A percentile compares a stretch with the other conserved stretches of the same genome.
Conservation (phyloP, 1,140 invertebrate genomes). For the Nasonia giraulti region DNA sequence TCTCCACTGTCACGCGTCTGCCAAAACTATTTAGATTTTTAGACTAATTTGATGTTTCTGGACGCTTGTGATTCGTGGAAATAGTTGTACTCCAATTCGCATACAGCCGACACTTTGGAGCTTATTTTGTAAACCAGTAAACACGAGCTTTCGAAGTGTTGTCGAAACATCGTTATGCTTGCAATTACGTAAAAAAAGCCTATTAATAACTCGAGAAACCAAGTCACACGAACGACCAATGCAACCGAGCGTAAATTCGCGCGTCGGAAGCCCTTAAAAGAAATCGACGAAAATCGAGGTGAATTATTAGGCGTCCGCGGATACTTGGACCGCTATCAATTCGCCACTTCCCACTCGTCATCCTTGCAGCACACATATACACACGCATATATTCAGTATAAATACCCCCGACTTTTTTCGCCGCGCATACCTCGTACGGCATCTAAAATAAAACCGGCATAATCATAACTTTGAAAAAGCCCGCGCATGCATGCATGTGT, state of each 20-base stretch:
- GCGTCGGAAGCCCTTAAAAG: too few species aligned
- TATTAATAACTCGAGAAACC: too few species aligned
- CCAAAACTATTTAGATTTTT: conserved; percentile 1
- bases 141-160: too few species aligned
- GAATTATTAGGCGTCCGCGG: not conserved
- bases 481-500: not conserved
- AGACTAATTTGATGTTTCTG: not conserved
- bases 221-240: too few species aligned
- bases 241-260: too few species aligned
- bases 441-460: not conserved
- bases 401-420: too few species aligned
- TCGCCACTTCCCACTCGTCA: not conserved
- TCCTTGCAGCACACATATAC: not conserved
- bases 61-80: not conserved
- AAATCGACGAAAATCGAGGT: too few species aligned
- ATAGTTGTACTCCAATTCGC: not conserved
- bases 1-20: not conserved
- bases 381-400: not conserved
- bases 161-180: too few species aligned
- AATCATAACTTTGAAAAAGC: not conserved
- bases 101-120: not conserved
- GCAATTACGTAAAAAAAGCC: too few species aligned
- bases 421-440: too few species aligned
- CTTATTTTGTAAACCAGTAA: not conserved
- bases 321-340: not conserved